A percentile compares a stretch with the other conserved stretches of the same genome.
Evolutionary conservation across 2,113 vertebrate species (phyloP).

Genomic region (Martes martes): DNA sequence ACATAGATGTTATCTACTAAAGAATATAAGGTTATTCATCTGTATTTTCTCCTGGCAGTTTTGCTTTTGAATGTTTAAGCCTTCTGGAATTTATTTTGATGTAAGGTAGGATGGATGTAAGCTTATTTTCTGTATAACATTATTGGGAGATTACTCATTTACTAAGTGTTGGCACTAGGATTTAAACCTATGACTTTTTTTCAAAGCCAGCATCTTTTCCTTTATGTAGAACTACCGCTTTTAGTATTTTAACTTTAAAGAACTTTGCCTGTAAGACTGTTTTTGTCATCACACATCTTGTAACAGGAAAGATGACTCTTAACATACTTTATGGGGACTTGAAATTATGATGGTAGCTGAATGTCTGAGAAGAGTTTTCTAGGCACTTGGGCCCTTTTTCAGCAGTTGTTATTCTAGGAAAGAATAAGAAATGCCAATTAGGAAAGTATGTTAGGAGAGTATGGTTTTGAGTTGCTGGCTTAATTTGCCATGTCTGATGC

Average conservation of each 20-base stretch:
- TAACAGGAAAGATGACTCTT: background rate
- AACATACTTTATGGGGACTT: background rate
- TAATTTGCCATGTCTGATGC: background rate
- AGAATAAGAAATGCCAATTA: background rate
- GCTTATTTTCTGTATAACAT: background rate
- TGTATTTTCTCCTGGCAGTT: background rate
- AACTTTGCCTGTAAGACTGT: background rate
- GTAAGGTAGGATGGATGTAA: background rate
- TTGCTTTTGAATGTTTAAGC: background rate
- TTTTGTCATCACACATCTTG: background rate
- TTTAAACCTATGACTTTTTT: background rate
- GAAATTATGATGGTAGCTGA: background rate
- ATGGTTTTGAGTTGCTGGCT: background rate
- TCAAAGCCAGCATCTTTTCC: background rate
- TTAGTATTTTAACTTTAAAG: background rate
- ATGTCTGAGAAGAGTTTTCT: background rate
- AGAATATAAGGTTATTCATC: background rate
- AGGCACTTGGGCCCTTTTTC: background rate
- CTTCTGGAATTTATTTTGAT: background rate
- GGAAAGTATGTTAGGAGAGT: background rate
- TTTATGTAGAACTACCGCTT: background rate
- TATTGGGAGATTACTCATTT: background rate
- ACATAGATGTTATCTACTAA: background rate
- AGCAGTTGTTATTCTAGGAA: background rate
- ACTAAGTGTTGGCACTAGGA: background rate